Evolutionary conservation across 2,113 vertebrate genomes (phyloP).

Genomic region (Ictalurus punctatus): DNA sequence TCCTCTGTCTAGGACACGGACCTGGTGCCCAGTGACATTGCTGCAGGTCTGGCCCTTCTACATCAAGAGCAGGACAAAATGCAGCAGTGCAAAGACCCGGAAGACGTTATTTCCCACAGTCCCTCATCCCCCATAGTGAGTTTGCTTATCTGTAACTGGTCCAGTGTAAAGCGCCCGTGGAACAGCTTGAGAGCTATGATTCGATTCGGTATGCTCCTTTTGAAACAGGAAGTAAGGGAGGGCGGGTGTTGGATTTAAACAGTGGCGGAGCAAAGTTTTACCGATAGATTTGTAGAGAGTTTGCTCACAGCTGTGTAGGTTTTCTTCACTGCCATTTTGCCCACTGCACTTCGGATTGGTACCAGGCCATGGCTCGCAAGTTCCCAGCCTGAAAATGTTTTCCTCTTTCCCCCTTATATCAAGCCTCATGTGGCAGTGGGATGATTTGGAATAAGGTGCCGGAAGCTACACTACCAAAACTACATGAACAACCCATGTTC

Average conservation of each 20-base stretch:
- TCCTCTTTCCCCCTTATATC: not conserved
- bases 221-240: not conserved
- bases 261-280: not conserved
- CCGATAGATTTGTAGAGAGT: not conserved
- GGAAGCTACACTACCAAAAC: not conserved
- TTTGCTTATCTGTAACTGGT: not conserved
- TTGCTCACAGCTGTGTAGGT: not conserved
- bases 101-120: constrained; percentile 71
- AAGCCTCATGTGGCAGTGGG: not conserved
- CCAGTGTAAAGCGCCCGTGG: not conserved
- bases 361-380: too few relatives aligned
- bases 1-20: constrained; percentile 86
- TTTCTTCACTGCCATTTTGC: not conserved
- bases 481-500: not conserved
- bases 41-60: constrained; percentile 89
- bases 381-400: not conserved
- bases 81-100: constrained; percentile 78
- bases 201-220: not conserved
- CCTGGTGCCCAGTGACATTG: constrained; percentile 93
- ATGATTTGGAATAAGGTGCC: not conserved
- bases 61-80: constrained; percentile 93
- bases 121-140: constrained; percentile 78
- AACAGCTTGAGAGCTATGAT: not conserved
- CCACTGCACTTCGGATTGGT: not conserved
- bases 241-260: not conserved